phyloP scores from a whole-genome alignment of 2,888 invertebrate genomes.

The Autographa gamma region DNA sequence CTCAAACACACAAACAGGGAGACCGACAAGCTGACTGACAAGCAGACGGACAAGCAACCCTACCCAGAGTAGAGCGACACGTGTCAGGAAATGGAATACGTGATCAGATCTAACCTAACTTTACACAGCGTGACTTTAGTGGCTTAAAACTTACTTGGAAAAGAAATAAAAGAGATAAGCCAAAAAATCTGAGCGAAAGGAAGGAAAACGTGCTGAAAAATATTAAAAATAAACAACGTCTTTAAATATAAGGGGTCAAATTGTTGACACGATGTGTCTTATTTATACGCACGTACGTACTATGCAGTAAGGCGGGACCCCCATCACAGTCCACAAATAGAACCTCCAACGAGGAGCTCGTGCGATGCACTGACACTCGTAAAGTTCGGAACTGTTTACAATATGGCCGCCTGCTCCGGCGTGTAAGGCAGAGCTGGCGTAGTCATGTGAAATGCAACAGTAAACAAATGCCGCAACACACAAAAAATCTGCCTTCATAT shows the following conservation, averaged over 20 bases:
- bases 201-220: too few species aligned
- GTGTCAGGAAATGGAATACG: neutral
- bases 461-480: neutral
- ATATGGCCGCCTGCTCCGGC: neutral
- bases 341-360: neutral
- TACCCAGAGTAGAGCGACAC: conserved; percentile 15
- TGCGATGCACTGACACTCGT: neutral
- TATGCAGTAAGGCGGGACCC: neutral
- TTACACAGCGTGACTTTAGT: too few species aligned
- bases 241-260: neutral
- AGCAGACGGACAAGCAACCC: conserved; percentile 27
- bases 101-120: too few species aligned
- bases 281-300: neutral
- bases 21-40: conserved; percentile 16
- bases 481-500: neutral
- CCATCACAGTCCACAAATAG: neutral
- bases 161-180: too few species aligned
- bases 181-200: too few species aligned
- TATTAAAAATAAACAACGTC: too few species aligned
- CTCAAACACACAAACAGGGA: conserved; percentile 20
- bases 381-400: neutral
- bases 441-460: neutral
- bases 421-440: neutral
- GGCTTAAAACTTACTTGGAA: too few species aligned
- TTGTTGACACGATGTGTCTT: neutral